Percentiles rank a stretch among this genome's conserved stretches.
Evolutionary conservation across 1,140 invertebrate genomes (phyloP).

Genomic region (Calephelis nemesis): DNA sequence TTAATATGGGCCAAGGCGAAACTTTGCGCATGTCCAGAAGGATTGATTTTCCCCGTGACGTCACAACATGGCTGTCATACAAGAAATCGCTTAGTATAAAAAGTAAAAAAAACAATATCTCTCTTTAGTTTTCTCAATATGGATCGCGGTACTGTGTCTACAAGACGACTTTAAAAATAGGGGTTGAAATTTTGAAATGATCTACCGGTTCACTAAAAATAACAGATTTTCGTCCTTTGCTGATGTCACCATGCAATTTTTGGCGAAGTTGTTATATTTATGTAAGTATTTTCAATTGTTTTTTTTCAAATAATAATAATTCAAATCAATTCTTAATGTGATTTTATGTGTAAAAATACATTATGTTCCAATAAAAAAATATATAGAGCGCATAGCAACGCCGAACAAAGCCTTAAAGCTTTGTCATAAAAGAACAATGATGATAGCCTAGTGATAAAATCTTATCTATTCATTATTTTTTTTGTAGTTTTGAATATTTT

Average conservation of each 20-base stretch:
- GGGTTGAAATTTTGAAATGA: slow-evolving; percentile 3
- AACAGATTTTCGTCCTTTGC: slow-evolving; percentile 39
- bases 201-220: slow-evolving; percentile 9
- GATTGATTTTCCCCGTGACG: slow-evolving; percentile 69
- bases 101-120: slow-evolving; percentile 56
- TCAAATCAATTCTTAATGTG: not conserved
- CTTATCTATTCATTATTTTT: too few species aligned
- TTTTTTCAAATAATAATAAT: slow-evolving; percentile 21
- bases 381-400: slow-evolving; percentile 2
- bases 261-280: slow-evolving; percentile 61
- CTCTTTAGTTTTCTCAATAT: slow-evolving; percentile 40
- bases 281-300: slow-evolving; percentile 49
- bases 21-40: slow-evolving; percentile 57
- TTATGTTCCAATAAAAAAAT: not conserved
- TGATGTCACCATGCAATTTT: slow-evolving; percentile 40
- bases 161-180: not conserved
- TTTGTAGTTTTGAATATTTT: too few species aligned
- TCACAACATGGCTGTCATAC: slow-evolving; percentile 67
- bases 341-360: not conserved
- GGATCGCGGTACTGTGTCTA: slow-evolving; percentile 31
- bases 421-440: slow-evolving; percentile 15
- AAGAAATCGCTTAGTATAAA: slow-evolving; percentile 62
- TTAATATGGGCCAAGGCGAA: slow-evolving; percentile 62
- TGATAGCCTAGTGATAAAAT: not conserved
- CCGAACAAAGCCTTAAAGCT: slow-evolving; percentile 1